phyloP scores from a whole-genome alignment of 2,113 vertebrate species.

The Eptesicus fuscus region DNA sequence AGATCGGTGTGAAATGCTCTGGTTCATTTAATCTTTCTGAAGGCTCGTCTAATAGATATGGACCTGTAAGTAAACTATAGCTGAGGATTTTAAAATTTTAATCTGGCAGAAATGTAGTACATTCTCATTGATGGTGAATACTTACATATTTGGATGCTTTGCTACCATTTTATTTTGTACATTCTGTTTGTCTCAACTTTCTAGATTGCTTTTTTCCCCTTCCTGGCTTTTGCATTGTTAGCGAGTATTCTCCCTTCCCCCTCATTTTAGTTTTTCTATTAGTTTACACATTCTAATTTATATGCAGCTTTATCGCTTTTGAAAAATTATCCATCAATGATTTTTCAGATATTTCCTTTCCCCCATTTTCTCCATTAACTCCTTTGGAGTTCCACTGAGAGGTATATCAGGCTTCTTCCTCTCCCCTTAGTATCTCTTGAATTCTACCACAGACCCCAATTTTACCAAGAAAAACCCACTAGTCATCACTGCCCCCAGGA shows the following conservation, averaged over 20 bases:
- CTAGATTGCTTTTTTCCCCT: background rate
- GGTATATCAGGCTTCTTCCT: background rate
- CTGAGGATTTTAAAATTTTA: background rate
- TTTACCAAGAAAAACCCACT: background rate
- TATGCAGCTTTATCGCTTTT: background rate
- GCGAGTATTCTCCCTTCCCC: background rate
- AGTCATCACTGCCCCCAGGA: background rate
- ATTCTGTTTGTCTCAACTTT: background rate
- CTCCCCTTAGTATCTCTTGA: background rate
- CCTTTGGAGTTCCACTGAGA: background rate
- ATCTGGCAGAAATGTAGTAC: background rate
- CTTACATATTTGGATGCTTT: background rate
- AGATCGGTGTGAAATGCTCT: background rate
- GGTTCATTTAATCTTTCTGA: background rate
- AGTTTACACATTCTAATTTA: background rate
- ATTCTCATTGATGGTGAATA: background rate
- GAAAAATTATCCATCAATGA: background rate
- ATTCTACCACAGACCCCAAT: background rate
- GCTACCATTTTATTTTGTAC: background rate
- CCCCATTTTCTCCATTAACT: background rate
- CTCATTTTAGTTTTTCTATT: background rate
- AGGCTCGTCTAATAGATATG: background rate
- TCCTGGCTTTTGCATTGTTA: background rate
- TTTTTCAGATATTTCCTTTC: background rate
- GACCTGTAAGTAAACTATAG: background rate